Evolutionary conservation across 2,113 vertebrate species (phyloP).

Genomic region (Prolemur simus): DNA sequence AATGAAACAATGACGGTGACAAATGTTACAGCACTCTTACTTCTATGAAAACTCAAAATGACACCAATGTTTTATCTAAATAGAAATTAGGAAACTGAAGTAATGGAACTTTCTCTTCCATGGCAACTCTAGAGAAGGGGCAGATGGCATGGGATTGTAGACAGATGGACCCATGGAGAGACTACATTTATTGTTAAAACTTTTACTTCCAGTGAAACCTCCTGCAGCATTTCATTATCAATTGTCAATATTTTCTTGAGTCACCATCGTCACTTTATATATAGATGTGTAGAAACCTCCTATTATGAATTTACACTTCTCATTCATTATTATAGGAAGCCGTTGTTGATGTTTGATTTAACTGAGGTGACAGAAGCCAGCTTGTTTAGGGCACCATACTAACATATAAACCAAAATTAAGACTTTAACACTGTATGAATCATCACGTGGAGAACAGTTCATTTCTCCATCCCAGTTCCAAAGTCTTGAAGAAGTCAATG

Average conservation of each 20-base stretch:
- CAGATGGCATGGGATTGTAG: conserved; percentile 11
- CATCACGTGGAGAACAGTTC: background rate
- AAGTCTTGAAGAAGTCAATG: background rate
- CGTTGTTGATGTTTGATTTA: conserved; percentile 7
- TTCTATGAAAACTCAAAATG: conserved; percentile 24
- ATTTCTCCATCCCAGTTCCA: background rate
- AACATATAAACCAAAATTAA: background rate
- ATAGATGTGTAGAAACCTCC: background rate
- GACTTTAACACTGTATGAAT: background rate
- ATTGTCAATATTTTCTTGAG: conserved; percentile 26
- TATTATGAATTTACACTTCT: background rate
- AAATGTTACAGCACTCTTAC: background rate
- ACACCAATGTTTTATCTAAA: background rate
- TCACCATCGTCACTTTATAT: background rate
- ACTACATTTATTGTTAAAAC: conserved; percentile 44
- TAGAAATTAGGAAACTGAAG: conserved; percentile 21
- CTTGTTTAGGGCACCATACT: background rate
- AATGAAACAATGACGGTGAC: background rate
- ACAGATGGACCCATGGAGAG: conserved; percentile 27
- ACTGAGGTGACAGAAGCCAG: background rate
- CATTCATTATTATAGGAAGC: background rate
- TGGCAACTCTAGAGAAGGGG: conserved; percentile 40
- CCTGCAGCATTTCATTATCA: conserved; percentile 13
- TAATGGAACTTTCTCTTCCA: conserved; percentile 26
- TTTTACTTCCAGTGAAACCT: background rate